Evolutionary conservation across 1,140 invertebrate species (phyloP), one percentile per base, ranked within the genome.

Genomic region (Coenobita brevimanus): DNA sequence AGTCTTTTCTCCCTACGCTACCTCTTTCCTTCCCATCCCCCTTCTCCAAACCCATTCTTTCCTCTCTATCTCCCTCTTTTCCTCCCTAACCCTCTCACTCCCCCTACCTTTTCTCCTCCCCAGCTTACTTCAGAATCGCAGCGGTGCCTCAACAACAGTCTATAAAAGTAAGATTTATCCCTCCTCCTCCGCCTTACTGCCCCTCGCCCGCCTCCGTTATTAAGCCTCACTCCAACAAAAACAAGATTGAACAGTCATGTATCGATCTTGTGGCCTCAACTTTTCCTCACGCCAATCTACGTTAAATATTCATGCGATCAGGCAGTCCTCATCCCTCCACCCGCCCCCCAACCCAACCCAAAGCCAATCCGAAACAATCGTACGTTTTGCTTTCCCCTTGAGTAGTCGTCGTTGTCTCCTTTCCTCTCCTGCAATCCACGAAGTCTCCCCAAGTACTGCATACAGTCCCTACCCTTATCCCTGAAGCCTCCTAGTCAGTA

Each of bases 1-100:
- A n/a, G n/a, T n/a, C n/a, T n/a, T n/a, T n/a, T n/a, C n/a, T n/a
- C n/a, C n/a, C n/a, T n/a, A n/a, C n/a, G n/a, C n/a, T n/a, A n/a
- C n/a, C n/a, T n/a, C n/a, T n/a, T n/a, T n/a, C n/a, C n/a, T n/a
- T n/a, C n/a, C n/a, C n/a, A n/a, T n/a, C n/a, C n/a, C n/a, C n/a
- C n/a, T n/a, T n/a, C n/a, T n/a, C n/a, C n/a, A n/a, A n/a, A n/a
- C n/a, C n/a, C n/a, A n/a, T n/a, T n/a, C n/a, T n/a, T n/a, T n/a
- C n/a, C n/a, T n/a, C n/a, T n/a, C n/a, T n/a, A n/a, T n/a, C n/a
- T n/a, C n/a, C n/a, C n/a, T n/a, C n/a, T n/a, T 57, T n/a, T n/a
- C 54, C 54, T 57, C 54, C 54, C 73, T 78, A 38, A 71, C 41
- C 73, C 36, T 43, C 73, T 78, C 73, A 43, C 73, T 78, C 24